Evolutionary conservation across 2,797 vertebrate species (phyloP).

Genomic region (Chaunax sp.): DNA sequence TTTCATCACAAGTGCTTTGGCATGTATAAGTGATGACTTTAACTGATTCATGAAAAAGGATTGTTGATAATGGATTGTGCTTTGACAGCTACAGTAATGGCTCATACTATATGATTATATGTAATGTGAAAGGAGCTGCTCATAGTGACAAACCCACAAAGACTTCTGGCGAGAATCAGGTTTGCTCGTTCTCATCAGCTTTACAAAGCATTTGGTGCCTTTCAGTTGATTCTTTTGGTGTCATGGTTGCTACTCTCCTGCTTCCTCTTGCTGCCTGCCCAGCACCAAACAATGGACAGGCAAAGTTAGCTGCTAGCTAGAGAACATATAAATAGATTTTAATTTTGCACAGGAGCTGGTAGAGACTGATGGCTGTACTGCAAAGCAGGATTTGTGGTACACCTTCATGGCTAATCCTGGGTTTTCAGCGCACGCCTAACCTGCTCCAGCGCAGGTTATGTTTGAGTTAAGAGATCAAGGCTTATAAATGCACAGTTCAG

Average conservation of each 20-base stretch:
- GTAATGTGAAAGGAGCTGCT: not conserved
- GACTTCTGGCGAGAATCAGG: not conserved
- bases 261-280: not conserved
- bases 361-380: not conserved
- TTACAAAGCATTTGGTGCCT: not conserved
- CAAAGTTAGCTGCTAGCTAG: not conserved
- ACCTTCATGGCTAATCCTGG: no score
- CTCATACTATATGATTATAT: not conserved
- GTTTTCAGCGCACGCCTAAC: not conserved
- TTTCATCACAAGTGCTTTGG: no score
- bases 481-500: no score
- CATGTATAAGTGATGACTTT: not conserved
- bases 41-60: not conserved
- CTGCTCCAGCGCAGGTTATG: no score
- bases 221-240: not conserved
- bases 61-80: no score
- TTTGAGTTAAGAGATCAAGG: no score
- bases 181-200: not conserved
- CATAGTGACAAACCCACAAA: not conserved
- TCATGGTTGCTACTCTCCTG: not conserved
- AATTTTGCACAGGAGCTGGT: not conserved
- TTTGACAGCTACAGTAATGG: slow-evolving; percentile 2
- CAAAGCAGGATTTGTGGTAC: no score
- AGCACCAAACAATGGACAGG: not conserved
- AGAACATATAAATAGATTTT: not conserved